Evolutionary conservation across 2,113 vertebrate species (phyloP).

Genomic region (Grammomys dolichurus): DNA sequence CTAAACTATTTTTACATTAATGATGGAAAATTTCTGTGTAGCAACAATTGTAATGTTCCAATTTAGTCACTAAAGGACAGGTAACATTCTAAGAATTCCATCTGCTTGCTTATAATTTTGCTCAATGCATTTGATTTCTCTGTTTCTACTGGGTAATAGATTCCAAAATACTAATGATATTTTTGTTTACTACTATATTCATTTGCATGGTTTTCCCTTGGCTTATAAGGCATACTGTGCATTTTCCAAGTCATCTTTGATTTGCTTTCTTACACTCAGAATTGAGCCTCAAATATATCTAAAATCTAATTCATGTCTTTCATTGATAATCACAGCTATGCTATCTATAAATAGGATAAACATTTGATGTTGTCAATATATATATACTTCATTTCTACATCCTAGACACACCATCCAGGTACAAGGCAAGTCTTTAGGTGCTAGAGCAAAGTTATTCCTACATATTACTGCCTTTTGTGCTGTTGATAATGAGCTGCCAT

Average conservation of each 20-base stretch:
- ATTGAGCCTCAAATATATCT: conserved; percentile 66
- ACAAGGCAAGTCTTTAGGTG: not conserved
- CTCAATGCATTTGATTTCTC: not conserved
- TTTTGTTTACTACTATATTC: conserved; percentile 30
- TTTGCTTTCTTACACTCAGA: conserved; percentile 71
- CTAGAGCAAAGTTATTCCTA: not conserved
- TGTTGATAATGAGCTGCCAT: not conserved
- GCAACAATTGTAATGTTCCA: conserved; percentile 1
- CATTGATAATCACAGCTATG: conserved; percentile 33
- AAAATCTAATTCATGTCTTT: conserved; percentile 71
- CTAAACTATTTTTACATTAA: conserved; percentile 42
- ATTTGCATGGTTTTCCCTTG: conserved; percentile 56
- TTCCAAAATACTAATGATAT: conserved; percentile 37
- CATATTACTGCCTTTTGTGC: not conserved
- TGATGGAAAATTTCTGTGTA: not conserved
- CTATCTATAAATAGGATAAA: conserved; percentile 24
- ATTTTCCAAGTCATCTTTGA: conserved; percentile 75
- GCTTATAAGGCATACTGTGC: conserved; percentile 64
- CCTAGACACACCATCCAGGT: conserved; percentile 22
- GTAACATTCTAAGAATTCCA: not conserved
- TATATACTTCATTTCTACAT: conserved; percentile 24
- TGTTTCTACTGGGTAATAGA: not conserved
- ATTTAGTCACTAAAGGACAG: conserved; percentile 30
- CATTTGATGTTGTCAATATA: conserved; percentile 20
- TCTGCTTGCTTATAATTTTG: not conserved